phyloP scores from a whole-genome alignment of 2,797 vertebrate species.

The Centropyge bicolor region DNA sequence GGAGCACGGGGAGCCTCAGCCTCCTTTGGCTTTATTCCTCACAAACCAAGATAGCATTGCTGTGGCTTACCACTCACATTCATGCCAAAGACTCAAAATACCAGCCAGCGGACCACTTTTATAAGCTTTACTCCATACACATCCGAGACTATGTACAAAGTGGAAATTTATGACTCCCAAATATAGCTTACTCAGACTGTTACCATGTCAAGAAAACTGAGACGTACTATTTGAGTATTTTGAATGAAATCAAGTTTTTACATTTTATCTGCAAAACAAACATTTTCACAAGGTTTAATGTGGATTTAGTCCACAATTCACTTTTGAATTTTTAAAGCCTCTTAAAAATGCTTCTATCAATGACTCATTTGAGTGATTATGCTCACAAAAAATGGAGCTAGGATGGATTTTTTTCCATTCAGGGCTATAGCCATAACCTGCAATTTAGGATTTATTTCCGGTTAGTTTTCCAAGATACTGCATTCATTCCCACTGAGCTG shows the following conservation, averaged over 20 bases:
- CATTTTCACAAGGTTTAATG: constrained; percentile 46
- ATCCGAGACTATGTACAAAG: constrained; percentile 72
- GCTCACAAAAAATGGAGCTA: constrained; percentile 46
- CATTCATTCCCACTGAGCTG: constrained; percentile 49
- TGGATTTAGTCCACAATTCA: constrained; percentile 27
- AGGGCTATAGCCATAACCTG: constrained; percentile 58
- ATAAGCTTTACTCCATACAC: constrained; percentile 79
- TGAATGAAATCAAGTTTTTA: constrained; percentile 59
- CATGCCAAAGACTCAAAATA: constrained; percentile 84
- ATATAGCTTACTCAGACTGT: constrained; percentile 64
- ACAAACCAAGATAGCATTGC: constrained; percentile 85
- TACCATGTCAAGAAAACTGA: constrained; percentile 52
- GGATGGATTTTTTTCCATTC: constrained; percentile 53
- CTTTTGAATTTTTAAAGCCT: constrained; percentile 32
- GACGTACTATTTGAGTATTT: constrained; percentile 52
- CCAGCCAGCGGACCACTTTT: constrained; percentile 80
- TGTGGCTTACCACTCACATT: constrained; percentile 83
- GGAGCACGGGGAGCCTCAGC: constrained; percentile 80
- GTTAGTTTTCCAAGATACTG: constrained; percentile 66
- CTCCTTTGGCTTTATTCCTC: constrained; percentile 78
- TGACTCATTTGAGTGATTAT: constrained; percentile 73
- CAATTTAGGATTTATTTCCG: constrained; percentile 79
- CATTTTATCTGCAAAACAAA: constrained; percentile 40
- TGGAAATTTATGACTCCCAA: constrained; percentile 76
- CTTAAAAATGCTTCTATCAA: constrained; percentile 61